Base-by-base conservation (phyloP, 2,888 invertebrate species). In the Leistus spinibarbis region DNA sequence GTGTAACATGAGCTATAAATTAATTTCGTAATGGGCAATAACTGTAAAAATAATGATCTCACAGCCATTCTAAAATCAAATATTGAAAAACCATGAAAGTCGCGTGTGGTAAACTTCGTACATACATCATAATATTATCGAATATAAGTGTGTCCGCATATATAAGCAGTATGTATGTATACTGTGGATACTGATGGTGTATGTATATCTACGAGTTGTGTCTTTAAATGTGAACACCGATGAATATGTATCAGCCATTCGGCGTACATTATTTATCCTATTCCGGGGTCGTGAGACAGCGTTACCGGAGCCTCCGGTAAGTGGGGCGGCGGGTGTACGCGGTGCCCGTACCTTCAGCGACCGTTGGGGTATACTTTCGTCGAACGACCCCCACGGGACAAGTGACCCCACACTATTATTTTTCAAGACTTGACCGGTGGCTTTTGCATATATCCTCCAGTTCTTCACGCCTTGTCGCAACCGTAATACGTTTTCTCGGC, bases 401-500 rank as follows among this genome's bases (percentile, higher is more conserved):
- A 60, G 81, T 83, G 83, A 83, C 84, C 85, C 85, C 73, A 83
- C 76, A 81, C 85, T 84, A 85, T 86, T 86, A 85, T 86, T 86
- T 86, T 83, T 84, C 84, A 81, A 40, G 82, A 84, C 84, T 82
- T 80, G 81, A 80, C 80, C 78, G 56, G 78, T 74, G 82, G 83
- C 85, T 84, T 86, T 85, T 86, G 86, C 86, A 86, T 86, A 86
- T 84, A 85, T 85, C 85, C 84, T 82, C 79, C 80, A 69, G 74
- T 70, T 62, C 70, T 68, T 73, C 73, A 67, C 67, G 62, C 67
- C 53, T 67, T 62, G 60, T 62, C 73, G 60, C 53, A 57, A 1
- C 53, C 60, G 20, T 73, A 73, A 73, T 73, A 67, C 54, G 66
- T 10, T 17, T 54, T 63, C 22, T 24, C 9, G 2, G 16, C 71